A percentile compares a stretch with the other conserved stretches of the same genome.
phyloP scores from a whole-genome alignment of 2,888 invertebrate species.

The Caenorhabditis sp. region DNA sequence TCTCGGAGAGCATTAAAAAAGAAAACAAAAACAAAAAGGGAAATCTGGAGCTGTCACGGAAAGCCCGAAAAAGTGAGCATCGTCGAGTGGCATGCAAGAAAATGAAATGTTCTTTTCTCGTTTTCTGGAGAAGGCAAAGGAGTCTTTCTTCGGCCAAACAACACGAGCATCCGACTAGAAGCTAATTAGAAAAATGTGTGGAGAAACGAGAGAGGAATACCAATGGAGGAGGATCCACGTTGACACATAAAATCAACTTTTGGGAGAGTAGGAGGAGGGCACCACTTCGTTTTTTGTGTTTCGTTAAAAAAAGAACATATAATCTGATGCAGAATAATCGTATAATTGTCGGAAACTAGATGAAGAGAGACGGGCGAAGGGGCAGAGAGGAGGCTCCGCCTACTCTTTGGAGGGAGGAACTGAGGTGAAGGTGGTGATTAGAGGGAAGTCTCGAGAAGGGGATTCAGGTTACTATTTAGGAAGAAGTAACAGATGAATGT shows the following conservation, averaged over 20 bases:
- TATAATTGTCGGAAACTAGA: slow-evolving; percentile 65
- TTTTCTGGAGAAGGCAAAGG: slow-evolving; percentile 9
- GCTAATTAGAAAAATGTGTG: slow-evolving; percentile 63
- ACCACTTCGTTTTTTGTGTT: slow-evolving; percentile 25
- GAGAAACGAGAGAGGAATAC: slow-evolving; percentile 22
- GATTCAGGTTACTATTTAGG: background rate
- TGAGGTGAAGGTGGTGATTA: slow-evolving; percentile 28
- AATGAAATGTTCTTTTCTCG: slow-evolving; percentile 50
- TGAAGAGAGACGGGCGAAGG: slow-evolving; percentile 17
- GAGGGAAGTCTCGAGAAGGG: background rate
- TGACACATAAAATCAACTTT: slow-evolving; percentile 33
- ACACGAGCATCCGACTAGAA: slow-evolving; percentile 59
- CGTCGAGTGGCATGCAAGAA: slow-evolving; percentile 49
- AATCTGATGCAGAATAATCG: slow-evolving; percentile 62
- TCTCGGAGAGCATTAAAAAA: background rate
- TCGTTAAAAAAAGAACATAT: slow-evolving; percentile 49
- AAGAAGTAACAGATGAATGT: background rate
- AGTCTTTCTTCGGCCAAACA: slow-evolving; percentile 30
- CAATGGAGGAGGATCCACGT: slow-evolving; percentile 26
- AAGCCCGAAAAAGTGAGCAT: slow-evolving; percentile 41
- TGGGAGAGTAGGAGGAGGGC: background rate
- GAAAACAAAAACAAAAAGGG: slow-evolving; percentile 15
- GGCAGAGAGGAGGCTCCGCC: slow-evolving; percentile 39
- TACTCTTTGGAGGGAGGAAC: slow-evolving; percentile 19
- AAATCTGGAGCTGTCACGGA: slow-evolving; percentile 40